Conservation (phyloP, 2,888 invertebrate genomes). For the Scaptomyza tumidula region DNA sequence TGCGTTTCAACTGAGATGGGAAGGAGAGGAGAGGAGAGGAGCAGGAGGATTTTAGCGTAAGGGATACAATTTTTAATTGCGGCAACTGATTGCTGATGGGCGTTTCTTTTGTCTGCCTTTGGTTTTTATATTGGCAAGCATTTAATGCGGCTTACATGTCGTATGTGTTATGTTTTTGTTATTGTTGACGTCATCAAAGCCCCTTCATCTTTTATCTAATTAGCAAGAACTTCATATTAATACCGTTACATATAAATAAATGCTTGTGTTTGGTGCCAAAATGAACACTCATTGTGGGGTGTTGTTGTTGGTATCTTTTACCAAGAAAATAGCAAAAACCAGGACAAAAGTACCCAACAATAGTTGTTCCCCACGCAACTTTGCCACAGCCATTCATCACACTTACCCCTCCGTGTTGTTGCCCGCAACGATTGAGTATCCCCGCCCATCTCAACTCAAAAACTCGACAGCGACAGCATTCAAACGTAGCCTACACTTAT, state of each 20-base stretch:
- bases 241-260: conserved; percentile 11
- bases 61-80: conserved; percentile 50
- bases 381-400: conserved; percentile 17
- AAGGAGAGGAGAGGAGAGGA: neutral
- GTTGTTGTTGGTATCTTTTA: conserved; percentile 56
- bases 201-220: conserved; percentile 32
- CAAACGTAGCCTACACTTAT: conserved; percentile 79
- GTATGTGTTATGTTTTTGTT: conserved; percentile 23
- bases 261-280: neutral
- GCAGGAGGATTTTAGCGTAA: neutral
- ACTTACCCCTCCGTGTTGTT: conserved; percentile 1
- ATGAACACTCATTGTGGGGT: conserved; percentile 4
- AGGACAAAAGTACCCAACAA: conserved; percentile 28
- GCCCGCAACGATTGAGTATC: neutral
- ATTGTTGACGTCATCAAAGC: conserved; percentile 3
- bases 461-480: too few relatives aligned
- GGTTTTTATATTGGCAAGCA: conserved; percentile 46
- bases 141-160: conserved; percentile 41
- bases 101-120: conserved; percentile 39
- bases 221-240: conserved; percentile 51
- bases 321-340: conserved; percentile 62
- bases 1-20: neutral
- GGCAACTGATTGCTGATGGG: conserved; percentile 32
- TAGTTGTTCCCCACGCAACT: conserved; percentile 27
- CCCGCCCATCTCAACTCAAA: conserved; percentile 3